Conservation (phyloP, 37 sponge, comb jelly and placozoan species). For the Oopsacas minuta region DNA sequence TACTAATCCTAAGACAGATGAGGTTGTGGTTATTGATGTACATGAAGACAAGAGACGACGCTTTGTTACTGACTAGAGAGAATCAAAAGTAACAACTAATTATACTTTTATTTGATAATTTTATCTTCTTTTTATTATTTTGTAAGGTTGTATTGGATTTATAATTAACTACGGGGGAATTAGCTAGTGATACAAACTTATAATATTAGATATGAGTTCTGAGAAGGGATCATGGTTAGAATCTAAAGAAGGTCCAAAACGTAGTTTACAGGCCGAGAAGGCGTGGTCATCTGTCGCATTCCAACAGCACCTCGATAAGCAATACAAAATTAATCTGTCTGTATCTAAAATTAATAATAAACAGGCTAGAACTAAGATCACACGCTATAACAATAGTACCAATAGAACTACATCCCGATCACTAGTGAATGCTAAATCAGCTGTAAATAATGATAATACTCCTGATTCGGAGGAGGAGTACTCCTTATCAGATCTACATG, state of each 20-base stretch:
- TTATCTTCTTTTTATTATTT: neutral
- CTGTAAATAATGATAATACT: neutral
- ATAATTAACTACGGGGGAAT: too few relatives aligned
- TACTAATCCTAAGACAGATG: neutral
- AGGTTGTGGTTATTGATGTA: neutral
- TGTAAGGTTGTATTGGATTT: neutral
- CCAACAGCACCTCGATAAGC: neutral
- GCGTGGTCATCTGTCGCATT: neutral
- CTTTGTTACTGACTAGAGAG: neutral
- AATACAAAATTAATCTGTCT: neutral
- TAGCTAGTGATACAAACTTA: too few relatives aligned
- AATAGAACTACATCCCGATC: neutral
- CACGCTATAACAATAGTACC: neutral
- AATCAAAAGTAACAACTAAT: neutral
- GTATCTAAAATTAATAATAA: neutral
- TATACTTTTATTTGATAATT: neutral
- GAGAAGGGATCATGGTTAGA: neutral
- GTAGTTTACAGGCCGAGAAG: neutral
- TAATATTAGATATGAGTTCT: neutral
- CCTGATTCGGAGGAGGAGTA: neutral
- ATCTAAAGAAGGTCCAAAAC: constrained; percentile 1
- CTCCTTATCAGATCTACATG: neutral
- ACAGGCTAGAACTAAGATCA: neutral
- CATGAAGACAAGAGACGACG: neutral
- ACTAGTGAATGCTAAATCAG: neutral